Evolutionary conservation across 1,140 invertebrate genomes (phyloP), one percentile per base, ranked within the genome.

Genomic region (Dreissena polymorpha): DNA sequence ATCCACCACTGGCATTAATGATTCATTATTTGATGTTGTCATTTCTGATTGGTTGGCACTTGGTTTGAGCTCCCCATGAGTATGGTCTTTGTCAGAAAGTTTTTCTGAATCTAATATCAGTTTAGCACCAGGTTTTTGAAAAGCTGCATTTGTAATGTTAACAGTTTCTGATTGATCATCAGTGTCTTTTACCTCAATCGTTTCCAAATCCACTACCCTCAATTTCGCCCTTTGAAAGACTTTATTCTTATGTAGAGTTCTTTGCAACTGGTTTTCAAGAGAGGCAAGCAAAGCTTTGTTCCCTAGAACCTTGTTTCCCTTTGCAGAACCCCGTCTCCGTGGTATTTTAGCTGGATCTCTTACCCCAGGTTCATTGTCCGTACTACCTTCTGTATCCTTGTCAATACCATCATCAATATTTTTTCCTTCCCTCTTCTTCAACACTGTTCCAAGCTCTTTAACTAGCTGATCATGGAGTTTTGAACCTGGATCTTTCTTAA

Each of bases 401-500:
- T 77, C 72, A 25, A 29, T 21, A n/a, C 72, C 27, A 51, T 55
- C 50, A 2, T 57, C 72, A 21, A 57, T 49, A n/a, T 50, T 63
- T 27, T 67, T 57, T 7, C 65, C 49, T 23, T 75, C 51, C 18
- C 69, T 39, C 57, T 55, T 73, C 65, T 12, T 84, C 29, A 60
- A 78, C 73, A 71, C 78, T 74, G 83, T 75, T 6, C 83, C 85
- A 78, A 91, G 72, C 68, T 91, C 90, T 63, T 86, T 86, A 14
- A 91, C 85, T 12, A 91, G 63, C 12, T 85, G 83, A 68, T 89
- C 89, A 78, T 91, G 88, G 21, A 89, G 82, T 77, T 89, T 89
- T n/a, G 89, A 90, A 49, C 89, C 90, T 13, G 87, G 87, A 68
- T 91, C 89, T 65, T 87, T 87, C 55, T 88, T 90, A 7, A 88